Evolutionary conservation across 1,140 invertebrate species (phyloP), one percentile per base, ranked within the genome.

Genomic region (Diorhabda carinulata): DNA sequence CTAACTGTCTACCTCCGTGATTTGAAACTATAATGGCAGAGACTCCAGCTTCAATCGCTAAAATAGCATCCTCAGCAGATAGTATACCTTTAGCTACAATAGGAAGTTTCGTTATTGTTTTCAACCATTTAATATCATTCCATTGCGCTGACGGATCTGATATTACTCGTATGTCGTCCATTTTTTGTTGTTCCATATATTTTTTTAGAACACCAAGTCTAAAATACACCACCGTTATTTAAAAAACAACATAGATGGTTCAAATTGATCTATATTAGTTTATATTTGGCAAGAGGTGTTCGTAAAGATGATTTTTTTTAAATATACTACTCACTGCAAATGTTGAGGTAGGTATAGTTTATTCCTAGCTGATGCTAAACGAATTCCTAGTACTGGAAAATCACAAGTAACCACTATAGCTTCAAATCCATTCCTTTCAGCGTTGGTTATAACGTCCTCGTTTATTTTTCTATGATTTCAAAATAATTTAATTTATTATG

Each of bases 51-150:
- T 94, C 83, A 2, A 89, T 81, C 1, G 90, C 94, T 68, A 90
- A 81, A 7, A 89, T 72, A 0, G 95, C 95, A 84, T 98, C 96
- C 76, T 96, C 92, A 2, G 86, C 87, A 5, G 94, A 93, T 43
- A 98, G 81, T 67, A 98, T 87, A n/a, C 96, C 96, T 84, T 98
- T 98, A 0, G 95, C 83, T 56, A 98, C 84, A 41, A 98, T 87
- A 2, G 96, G 94, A n/a, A 98, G 78, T 4, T 84, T 85, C 0
- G 93, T 95, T 8, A 91, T 84, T 52, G 87, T 88, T 81, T 90
- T 91, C 0, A 98, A 81, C 95, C 94, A 97, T 60, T 84, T 80
- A 1, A 98, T 85, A 78, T 96, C 94, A 7, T 91, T 81, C 95
- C 95, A 97, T 3, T 88, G 89, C 4, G 96, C 75, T 2, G 88